Conservation (phyloP, 2,888 invertebrate genomes). For the Mycalesis mineus region DNA sequence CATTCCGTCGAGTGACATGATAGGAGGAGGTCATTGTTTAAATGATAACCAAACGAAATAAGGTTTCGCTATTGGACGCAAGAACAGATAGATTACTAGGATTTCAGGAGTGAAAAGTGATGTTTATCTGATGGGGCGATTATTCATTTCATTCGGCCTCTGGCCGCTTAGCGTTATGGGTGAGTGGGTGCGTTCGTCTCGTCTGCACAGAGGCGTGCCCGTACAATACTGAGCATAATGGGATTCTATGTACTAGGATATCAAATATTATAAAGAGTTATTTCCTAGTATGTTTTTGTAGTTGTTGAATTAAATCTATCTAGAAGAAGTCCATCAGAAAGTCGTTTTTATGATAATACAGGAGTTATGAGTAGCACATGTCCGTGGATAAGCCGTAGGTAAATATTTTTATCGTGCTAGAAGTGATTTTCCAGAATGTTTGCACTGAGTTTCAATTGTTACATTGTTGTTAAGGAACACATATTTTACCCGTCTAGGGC, state of each 20-base stretch:
- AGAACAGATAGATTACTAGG: constrained; percentile 48
- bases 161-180: constrained; percentile 16
- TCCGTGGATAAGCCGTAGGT: no score
- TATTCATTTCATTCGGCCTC: constrained; percentile 23
- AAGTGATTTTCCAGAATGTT: no score
- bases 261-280: constrained; percentile 19
- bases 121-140: background rate
- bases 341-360: no score
- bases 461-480: no score
- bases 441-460: no score
- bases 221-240: constrained; percentile 23
- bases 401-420: no score
- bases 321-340: no score
- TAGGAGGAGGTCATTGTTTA: background rate
- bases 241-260: constrained; percentile 30
- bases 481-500: no score
- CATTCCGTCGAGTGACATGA: background rate
- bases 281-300: no score
- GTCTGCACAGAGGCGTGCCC: constrained; percentile 6
- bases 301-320: no score
- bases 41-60: background rate
- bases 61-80: constrained; percentile 13
- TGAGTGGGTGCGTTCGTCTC: constrained; percentile 13
- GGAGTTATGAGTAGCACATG: no score
- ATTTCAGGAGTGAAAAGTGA: constrained; percentile 31